Percentiles rank a stretch among this genome's conserved stretches.
Evolutionary conservation across 1,140 invertebrate genomes (phyloP).

Genomic region (Platyura marginata): DNA sequence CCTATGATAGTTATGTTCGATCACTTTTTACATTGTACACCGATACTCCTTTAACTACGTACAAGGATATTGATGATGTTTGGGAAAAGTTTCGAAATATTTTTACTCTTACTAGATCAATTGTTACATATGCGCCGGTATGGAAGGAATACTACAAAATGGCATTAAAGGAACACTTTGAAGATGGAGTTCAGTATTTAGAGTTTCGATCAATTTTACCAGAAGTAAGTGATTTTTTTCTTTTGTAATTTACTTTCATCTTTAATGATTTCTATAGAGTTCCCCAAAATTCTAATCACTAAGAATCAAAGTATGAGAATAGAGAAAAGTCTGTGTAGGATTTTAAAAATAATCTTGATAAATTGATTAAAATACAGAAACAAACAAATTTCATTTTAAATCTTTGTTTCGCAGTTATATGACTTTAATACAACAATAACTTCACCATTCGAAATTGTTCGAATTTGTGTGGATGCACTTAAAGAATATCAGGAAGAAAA

Average conservation of each 20-base stretch:
- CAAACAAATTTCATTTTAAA: not conserved
- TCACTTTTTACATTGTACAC: slow-evolving; percentile 38
- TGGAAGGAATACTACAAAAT: slow-evolving; percentile 54
- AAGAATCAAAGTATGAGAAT: too few species aligned
- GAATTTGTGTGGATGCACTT: slow-evolving; percentile 37
- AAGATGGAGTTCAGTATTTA: slow-evolving; percentile 63
- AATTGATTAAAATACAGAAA: too few species aligned
- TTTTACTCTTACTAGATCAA: slow-evolving; percentile 37
- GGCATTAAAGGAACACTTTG: slow-evolving; percentile 43
- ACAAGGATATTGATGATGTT: slow-evolving; percentile 38
- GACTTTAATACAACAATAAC: slow-evolving; percentile 40
- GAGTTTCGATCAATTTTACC: slow-evolving; percentile 43
- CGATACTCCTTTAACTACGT: slow-evolving; percentile 37
- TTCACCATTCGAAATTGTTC: slow-evolving; percentile 29
- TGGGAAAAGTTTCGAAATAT: slow-evolving; percentile 49
- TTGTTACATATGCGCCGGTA: slow-evolving; percentile 50
- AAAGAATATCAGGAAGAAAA: slow-evolving; percentile 33
- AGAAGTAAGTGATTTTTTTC: too few species aligned
- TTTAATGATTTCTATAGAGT: too few species aligned
- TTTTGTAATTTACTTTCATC: too few species aligned
- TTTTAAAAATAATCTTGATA: too few species aligned
- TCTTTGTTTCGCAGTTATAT: slow-evolving; percentile 26
- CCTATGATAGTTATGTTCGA: slow-evolving; percentile 36
- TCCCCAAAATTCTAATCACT: too few species aligned
- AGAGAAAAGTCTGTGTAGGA: too few species aligned